A percentile compares a stretch with the other conserved stretches of the same genome.
Conservation (phyloP, 2,113 vertebrate genomes). For the Ceyx melanurus region DNA sequence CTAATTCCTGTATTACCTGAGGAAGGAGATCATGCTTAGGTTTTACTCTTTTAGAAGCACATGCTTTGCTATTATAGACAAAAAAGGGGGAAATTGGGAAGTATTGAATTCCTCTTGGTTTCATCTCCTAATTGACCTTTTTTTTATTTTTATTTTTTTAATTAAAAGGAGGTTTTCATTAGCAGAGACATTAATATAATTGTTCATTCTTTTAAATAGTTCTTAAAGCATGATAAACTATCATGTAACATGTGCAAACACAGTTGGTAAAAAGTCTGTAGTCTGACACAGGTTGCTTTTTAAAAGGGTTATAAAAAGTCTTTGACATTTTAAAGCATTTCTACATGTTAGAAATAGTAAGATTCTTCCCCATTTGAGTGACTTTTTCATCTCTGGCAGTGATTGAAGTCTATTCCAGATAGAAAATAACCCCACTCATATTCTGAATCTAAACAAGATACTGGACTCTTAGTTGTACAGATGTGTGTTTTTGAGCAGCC, state of each 20-base stretch:
- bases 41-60: not conserved
- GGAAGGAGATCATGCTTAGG: accelerated
- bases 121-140: not conserved
- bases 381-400: not conserved
- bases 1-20: not conserved
- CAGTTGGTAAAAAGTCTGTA: not conserved
- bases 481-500: not conserved
- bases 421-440: not conserved
- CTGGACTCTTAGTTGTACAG: not conserved
- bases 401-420: not conserved
- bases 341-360: not conserved
- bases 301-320: not conserved
- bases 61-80: not conserved
- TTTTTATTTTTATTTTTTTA: not conserved
- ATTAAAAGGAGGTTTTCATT: not conserved
- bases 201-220: not conserved
- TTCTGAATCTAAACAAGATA: not conserved
- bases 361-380: not conserved
- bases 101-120: not conserved
- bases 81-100: not conserved
- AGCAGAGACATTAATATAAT: not conserved
- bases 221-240: not conserved
- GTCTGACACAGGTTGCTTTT: not conserved
- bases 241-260: not conserved
- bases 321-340: not conserved